Evolutionary conservation across 2,113 vertebrate species (phyloP).

Genomic region (Dipodomys ordii): DNA sequence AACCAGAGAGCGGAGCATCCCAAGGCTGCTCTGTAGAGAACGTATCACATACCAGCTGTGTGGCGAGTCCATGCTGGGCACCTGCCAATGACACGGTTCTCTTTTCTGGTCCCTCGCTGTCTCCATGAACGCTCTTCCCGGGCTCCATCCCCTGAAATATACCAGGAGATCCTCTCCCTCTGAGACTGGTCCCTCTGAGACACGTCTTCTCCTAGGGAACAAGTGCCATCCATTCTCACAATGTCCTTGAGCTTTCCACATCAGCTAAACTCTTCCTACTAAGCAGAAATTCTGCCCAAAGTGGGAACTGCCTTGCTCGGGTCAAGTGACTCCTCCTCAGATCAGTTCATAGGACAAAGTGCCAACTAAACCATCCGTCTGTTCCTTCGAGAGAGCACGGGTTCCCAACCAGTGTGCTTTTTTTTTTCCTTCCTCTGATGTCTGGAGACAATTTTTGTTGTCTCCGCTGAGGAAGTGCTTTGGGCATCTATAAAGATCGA

Average conservation of each 20-base stretch:
- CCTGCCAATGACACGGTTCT: background rate
- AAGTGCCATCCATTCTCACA: background rate
- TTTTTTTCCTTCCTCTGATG: background rate
- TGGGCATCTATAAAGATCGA: background rate
- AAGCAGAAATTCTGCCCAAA: background rate
- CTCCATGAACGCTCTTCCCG: background rate
- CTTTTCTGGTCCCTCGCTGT: background rate
- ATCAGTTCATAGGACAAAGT: background rate
- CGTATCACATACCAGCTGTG: background rate
- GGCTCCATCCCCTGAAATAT: background rate
- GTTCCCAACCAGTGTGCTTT: background rate
- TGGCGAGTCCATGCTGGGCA: background rate
- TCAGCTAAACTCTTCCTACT: background rate
- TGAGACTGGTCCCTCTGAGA: background rate
- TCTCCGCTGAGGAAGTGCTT: background rate
- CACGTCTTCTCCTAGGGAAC: background rate
- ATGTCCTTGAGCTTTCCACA: background rate
- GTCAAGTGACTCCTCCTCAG: background rate
- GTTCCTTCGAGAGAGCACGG: background rate
- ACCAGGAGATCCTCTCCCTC: background rate
- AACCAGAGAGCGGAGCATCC: background rate
- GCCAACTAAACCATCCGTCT: background rate
- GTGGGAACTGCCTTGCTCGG: background rate
- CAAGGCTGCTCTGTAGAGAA: background rate
- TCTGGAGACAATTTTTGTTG: background rate